Base-by-base conservation (phyloP, 2,797 vertebrate genomes). In the Gymnoscopelus braueri region DNA sequence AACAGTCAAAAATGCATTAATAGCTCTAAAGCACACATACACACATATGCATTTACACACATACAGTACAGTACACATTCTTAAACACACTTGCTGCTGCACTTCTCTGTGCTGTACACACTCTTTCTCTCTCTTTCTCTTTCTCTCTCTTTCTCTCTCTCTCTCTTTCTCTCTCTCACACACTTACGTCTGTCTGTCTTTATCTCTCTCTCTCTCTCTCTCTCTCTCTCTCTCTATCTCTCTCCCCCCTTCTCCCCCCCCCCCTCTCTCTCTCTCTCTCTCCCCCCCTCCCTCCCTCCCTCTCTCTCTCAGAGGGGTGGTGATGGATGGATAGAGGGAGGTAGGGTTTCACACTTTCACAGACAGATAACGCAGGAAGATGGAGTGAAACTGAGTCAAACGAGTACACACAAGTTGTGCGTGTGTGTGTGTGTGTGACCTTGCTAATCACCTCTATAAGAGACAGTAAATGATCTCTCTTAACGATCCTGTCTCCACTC, bases 161-260 rank as follows among this genome's bases (percentile, higher is more conserved):
- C 44, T 24, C 26, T 23, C 14, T 47, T 12, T 54, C 50, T 64
- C 59, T 12, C 57, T 55, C 19, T 29, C 48, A 12, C 60, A 13
- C 44, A 3, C 13, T 19, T 19, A 19, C 19, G 19, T 19, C n/a
- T n/a, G 12, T 49, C 3, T 63, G 47, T 50, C 47, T 51, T 44
- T 50, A 13, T n/a, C 23, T 56, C 29, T 62, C 14, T 44, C 29
- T 60, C 13, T 39, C 32, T 39, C 35, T 15, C n/a, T 1, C 13
- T n/a, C 48, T 29, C 32, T 68, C 74, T 76, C 60, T 74, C 60
- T 55, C 63, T 80, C 65, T n/a, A n/a, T 39, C 29, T 60, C 13
- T 39, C 32, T 39, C 32, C 2, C 15, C 49, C 32, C 3, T 11
- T n/a, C 14, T 69, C 60, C 71, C 54, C 59, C 29, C 19, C 19